phyloP scores from a whole-genome alignment of 2,113 vertebrate genomes.

The Alligator mississippiensis region DNA sequence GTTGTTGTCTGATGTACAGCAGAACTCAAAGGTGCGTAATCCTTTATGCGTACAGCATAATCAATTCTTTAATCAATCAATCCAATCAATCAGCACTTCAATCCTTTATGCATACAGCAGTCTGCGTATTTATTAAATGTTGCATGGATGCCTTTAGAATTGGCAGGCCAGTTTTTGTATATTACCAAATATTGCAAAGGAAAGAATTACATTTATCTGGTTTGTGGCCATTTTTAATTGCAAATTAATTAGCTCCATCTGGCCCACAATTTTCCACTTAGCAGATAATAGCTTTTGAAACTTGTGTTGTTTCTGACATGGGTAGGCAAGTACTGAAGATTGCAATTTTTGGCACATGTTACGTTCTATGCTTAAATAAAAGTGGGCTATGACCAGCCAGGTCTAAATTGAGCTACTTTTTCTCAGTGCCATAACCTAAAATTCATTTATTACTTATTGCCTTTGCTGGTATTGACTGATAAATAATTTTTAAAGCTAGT shows the following conservation, averaged over 20 bases:
- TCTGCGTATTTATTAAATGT: neutral
- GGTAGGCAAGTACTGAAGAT: conserved; percentile 52
- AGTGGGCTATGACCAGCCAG: neutral
- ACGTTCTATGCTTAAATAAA: conserved; percentile 50
- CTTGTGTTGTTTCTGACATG: conserved; percentile 73
- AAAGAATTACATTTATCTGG: conserved; percentile 76
- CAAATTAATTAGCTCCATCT: conserved; percentile 82
- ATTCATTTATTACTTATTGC: conserved; percentile 45
- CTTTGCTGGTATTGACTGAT: conserved; percentile 71
- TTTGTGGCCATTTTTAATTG: conserved; percentile 77
- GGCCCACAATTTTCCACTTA: conserved; percentile 77
- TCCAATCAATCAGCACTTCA: neutral
- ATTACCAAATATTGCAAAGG: conserved; percentile 49
- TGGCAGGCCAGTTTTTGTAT: conserved; percentile 2
- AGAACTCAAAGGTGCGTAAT: neutral
- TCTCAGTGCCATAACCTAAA: too few relatives aligned
- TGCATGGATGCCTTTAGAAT: neutral
- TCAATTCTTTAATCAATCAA: too few relatives aligned
- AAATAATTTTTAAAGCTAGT: conserved; percentile 66
- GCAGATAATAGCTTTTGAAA: conserved; percentile 75
- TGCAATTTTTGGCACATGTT: conserved; percentile 23
- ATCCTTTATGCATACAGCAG: neutral
- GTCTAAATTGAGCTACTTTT: too few relatives aligned
- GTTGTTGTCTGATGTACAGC: neutral
- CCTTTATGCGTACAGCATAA: neutral